These are phyloP conservation scores for Agriopis aurantiaria DNA, from an alignment of 2,888 invertebrate genomes.

Conservation along the genomic window DNA sequence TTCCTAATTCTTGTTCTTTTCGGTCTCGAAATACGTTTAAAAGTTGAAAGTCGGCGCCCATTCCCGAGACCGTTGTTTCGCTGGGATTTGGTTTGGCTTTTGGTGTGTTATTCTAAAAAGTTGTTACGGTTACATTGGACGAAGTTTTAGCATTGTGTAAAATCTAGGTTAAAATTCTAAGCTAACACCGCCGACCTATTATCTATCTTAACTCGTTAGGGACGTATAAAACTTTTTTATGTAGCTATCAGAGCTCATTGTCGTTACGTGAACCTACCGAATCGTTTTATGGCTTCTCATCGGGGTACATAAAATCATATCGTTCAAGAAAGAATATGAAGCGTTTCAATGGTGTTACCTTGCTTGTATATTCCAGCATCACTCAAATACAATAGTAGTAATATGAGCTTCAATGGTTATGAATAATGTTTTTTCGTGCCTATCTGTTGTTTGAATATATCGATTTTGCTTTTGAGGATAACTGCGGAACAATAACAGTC, in stretches of 20 bases:
- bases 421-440: slow-evolving; percentile 12
- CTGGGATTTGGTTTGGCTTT: slow-evolving; percentile 45
- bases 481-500: slow-evolving; percentile 29
- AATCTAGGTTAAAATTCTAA: slow-evolving; percentile 44
- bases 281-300: slow-evolving; percentile 43
- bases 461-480: slow-evolving; percentile 22
- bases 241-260: slow-evolving; percentile 44
- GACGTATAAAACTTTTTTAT: slow-evolving; percentile 46
- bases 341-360: slow-evolving; percentile 2
- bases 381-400: slow-evolving; percentile 2
- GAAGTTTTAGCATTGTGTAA: slow-evolving; percentile 46
- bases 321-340: slow-evolving; percentile 19
- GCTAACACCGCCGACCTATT: slow-evolving; percentile 31
- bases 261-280: slow-evolving; percentile 41
- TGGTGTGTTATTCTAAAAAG: slow-evolving; percentile 46
- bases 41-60: slow-evolving; percentile 45
- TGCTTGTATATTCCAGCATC: slow-evolving; percentile 8
- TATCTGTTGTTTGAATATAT: slow-evolving; percentile 1
- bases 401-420: slow-evolving; percentile 3
- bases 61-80: slow-evolving; percentile 48
- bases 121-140: slow-evolving; percentile 41
- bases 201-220: slow-evolving; percentile 42
- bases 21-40: slow-evolving; percentile 46
- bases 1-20: slow-evolving; percentile 39
- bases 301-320: slow-evolving; percentile 37